Conservation (phyloP, 2,797 vertebrate genomes). For the Micropoecilia bifurca region DNA sequence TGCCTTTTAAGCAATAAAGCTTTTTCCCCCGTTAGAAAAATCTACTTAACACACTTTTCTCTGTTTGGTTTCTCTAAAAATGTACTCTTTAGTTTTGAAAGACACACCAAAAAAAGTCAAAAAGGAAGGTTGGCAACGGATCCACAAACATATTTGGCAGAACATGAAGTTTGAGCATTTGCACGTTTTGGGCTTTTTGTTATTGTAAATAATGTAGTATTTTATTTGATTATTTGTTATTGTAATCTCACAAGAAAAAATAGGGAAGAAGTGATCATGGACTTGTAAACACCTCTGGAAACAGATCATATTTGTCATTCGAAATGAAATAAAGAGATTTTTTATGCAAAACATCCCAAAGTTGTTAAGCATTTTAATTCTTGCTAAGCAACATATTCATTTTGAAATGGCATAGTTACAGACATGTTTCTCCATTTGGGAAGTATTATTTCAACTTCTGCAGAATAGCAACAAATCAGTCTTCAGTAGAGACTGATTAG, state of each 20-base stretch:
- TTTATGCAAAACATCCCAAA: neutral
- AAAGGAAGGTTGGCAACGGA: neutral
- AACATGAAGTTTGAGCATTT: neutral
- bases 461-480: neutral
- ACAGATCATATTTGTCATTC: neutral
- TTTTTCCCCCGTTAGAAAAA: neutral
- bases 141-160: neutral
- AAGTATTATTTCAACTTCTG: neutral
- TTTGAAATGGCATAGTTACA: neutral
- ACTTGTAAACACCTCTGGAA: neutral
- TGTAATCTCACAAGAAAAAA: too few species aligned
- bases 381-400: neutral
- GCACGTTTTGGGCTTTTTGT: neutral
- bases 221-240: neutral
- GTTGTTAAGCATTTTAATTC: neutral
- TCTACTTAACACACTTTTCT: neutral
- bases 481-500: neutral
- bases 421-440: neutral
- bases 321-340: neutral
- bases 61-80: neutral
- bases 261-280: neutral
- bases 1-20: neutral
- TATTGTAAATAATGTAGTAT: neutral
- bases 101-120: neutral
- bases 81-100: neutral